Evolutionary conservation across 2,113 vertebrate genomes (phyloP).

Genomic region (Oreotrochilus melanogaster): DNA sequence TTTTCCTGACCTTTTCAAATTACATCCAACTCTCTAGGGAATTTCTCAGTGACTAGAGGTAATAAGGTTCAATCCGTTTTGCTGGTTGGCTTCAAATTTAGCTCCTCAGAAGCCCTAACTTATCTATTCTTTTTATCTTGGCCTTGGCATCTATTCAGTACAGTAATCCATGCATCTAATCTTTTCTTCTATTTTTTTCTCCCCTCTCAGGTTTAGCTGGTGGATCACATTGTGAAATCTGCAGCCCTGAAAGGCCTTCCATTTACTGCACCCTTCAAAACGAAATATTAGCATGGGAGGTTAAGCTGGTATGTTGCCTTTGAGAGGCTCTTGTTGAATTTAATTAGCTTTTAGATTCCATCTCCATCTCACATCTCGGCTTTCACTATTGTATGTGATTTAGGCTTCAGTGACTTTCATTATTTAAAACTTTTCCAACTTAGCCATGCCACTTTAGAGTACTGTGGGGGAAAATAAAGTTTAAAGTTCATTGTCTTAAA

Average conservation of each 20-base stretch:
- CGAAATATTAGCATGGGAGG: slow-evolving; percentile 74
- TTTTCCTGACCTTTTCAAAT: slow-evolving; percentile 86
- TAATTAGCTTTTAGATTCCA: slow-evolving; percentile 82
- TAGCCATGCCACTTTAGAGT: slow-evolving; percentile 24
- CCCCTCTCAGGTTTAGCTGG: slow-evolving; percentile 72
- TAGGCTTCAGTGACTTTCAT: slow-evolving; percentile 75
- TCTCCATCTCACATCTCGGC: slow-evolving; percentile 64
- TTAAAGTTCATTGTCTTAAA: slow-evolving; percentile 64
- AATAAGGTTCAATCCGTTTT: slow-evolving; percentile 86
- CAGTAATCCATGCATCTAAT: slow-evolving; percentile 80
- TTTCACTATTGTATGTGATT: slow-evolving; percentile 73
- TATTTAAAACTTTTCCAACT: slow-evolving; percentile 71
- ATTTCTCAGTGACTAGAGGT: slow-evolving; percentile 84
- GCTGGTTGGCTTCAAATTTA: slow-evolving; percentile 82
- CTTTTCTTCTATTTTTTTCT: slow-evolving; percentile 27
- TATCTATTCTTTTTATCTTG: slow-evolving; percentile 82
- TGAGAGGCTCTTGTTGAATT: slow-evolving; percentile 75
- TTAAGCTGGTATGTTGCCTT: slow-evolving; percentile 74
- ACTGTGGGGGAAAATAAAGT: background rate
- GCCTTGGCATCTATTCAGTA: slow-evolving; percentile 76
- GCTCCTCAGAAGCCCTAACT: slow-evolving; percentile 75
- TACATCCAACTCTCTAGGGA: slow-evolving; percentile 84
- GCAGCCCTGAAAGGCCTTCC: slow-evolving; percentile 71
- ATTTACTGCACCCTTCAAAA: slow-evolving; percentile 72
- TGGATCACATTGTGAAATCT: slow-evolving; percentile 77